Evolutionary conservation across 1,140 invertebrate genomes (phyloP).

Genomic region (Euschistus heros): DNA sequence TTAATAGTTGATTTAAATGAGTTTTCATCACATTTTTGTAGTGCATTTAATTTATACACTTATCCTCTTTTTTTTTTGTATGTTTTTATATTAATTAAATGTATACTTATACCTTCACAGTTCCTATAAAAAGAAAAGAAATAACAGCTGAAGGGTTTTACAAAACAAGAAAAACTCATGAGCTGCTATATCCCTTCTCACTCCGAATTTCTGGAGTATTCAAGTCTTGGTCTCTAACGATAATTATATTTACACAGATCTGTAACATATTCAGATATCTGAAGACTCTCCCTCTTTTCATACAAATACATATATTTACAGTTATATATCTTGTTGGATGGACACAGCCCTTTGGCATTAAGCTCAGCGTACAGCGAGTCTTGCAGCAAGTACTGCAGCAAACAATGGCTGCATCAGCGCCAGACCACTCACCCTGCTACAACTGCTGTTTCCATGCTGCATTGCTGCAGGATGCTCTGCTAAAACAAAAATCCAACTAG

Average conservation of each 20-base stretch:
- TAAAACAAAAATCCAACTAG: slow-evolving; percentile 29
- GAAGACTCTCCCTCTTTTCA: slow-evolving; percentile 2
- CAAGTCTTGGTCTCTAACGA: slow-evolving; percentile 14
- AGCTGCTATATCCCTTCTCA: too few species aligned
- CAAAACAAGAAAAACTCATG: slow-evolving; percentile 3
- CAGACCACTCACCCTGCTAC: slow-evolving; percentile 29
- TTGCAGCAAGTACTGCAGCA: not conserved
- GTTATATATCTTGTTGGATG: not conserved
- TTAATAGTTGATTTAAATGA: too few species aligned
- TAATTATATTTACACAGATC: slow-evolving; percentile 1
- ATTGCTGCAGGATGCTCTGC: slow-evolving; percentile 51
- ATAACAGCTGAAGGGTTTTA: slow-evolving; percentile 19
- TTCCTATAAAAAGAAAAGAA: slow-evolving; percentile 13
- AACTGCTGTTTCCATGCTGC: slow-evolving; percentile 47
- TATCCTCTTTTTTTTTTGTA: too few species aligned
- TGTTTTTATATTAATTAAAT: too few species aligned
- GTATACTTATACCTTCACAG: not conserved
- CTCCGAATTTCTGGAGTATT: not conserved
- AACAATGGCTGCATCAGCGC: slow-evolving; percentile 20
- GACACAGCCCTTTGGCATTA: not conserved
- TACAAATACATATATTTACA: slow-evolving; percentile 20
- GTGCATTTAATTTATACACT: too few species aligned
- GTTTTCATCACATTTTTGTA: too few species aligned
- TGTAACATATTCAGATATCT: slow-evolving; percentile 7
- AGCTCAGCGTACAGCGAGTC: not conserved